Percentiles rank a stretch among this genome's conserved stretches.
phyloP scores from a whole-genome alignment of 2,113 vertebrate genomes.

The Connochaetes taurinus region DNA sequence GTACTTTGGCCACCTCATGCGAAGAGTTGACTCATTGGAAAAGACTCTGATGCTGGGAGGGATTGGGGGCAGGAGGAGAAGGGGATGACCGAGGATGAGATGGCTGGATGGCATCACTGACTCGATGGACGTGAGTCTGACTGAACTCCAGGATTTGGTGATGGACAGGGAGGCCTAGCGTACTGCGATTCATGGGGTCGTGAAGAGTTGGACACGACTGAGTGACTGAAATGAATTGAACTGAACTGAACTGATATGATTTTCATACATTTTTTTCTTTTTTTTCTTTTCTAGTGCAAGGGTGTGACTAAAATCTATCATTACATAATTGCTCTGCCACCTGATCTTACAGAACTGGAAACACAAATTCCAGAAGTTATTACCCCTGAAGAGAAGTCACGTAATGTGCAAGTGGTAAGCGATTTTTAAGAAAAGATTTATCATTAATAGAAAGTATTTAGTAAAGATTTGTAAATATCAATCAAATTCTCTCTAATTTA shows the following conservation, averaged over 20 bases:
- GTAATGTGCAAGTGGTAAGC: constrained; percentile 90
- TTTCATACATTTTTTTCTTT: background rate
- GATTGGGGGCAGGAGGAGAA: too few species aligned
- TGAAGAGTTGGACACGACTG: too few species aligned
- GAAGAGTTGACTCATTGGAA: too few species aligned
- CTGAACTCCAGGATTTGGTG: too few species aligned
- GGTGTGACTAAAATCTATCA: constrained; percentile 93
- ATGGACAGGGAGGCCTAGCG: too few species aligned
- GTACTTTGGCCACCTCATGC: too few species aligned
- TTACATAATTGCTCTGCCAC: constrained; percentile 94
- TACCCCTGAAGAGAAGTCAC: constrained; percentile 74
- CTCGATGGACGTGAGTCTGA: too few species aligned
- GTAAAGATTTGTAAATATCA: background rate
- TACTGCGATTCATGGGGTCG: too few species aligned
- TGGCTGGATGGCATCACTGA: too few species aligned
- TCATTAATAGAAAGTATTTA: background rate
- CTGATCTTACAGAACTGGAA: constrained; percentile 90
- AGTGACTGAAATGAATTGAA: too few species aligned
- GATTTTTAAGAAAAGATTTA: background rate
- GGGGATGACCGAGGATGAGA: too few species aligned
- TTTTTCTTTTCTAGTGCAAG: constrained; percentile 86
- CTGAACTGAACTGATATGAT: background rate
- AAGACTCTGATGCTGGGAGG: too few species aligned
- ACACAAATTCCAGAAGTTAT: constrained; percentile 89
- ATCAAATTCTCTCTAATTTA: background rate